A percentile compares a stretch with the other conserved stretches of the same genome.
These are phyloP conservation scores for Aphelinus certus DNA, from an alignment of 1,140 invertebrate species.

Conservation along the genomic window DNA sequence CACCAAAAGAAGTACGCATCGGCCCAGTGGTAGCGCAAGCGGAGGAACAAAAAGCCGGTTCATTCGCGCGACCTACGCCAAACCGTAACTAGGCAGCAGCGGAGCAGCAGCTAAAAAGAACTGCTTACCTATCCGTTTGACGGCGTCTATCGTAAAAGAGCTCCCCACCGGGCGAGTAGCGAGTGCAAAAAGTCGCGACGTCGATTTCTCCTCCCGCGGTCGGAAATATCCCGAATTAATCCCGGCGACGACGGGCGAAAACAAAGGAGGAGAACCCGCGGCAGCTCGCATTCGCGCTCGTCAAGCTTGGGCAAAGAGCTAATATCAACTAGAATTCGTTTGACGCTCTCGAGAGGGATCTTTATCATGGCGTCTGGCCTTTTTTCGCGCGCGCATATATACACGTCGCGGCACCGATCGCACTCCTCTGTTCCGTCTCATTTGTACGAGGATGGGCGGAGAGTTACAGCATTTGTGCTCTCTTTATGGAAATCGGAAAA, in stretches of 20 bases:
- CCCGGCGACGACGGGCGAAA: not conserved
- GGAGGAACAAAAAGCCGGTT: not conserved
- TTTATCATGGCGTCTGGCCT: not conserved
- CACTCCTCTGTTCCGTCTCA: no score
- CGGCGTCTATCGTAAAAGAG: slow-evolving; percentile 1
- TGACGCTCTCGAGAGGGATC: no score
- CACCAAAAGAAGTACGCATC: no score
- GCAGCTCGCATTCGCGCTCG: no score
- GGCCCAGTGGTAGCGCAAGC: no score
- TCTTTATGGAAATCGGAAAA: no score
- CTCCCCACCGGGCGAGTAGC: not conserved
- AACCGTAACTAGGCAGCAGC: not conserved
- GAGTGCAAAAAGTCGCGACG: not conserved
- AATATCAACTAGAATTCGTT: no score
- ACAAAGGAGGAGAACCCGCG: not conserved
- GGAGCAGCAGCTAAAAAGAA: not conserved
- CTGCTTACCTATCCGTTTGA: not conserved
- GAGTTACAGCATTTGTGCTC: no score
- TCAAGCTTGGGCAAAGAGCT: no score
- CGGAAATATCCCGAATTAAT: not conserved
- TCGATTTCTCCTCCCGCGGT: not conserved
- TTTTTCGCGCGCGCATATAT: not conserved
- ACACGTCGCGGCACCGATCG: no score
- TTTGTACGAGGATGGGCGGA: no score
- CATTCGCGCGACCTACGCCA: not conserved